These are phyloP conservation scores for Nyctibius bracteatus DNA, from an alignment of 2,113 vertebrate species.

Conservation along the genomic window DNA sequence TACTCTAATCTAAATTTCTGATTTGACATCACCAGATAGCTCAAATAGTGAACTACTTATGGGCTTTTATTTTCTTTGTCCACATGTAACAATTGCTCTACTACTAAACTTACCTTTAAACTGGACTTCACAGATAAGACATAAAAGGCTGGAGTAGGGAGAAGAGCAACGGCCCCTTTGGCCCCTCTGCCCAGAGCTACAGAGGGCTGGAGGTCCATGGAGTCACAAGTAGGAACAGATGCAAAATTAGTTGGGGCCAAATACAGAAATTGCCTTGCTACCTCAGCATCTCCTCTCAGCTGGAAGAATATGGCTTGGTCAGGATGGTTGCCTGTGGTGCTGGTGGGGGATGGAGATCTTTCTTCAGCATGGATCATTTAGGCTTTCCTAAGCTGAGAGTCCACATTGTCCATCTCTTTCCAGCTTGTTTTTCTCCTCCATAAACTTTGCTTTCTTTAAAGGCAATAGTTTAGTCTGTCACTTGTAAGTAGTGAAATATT, in stretches of 20 bases:
- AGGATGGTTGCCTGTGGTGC: not conserved
- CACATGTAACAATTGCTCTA: not conserved
- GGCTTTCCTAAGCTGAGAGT: not conserved
- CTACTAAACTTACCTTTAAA: not conserved
- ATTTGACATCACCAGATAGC: not conserved
- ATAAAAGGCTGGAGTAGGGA: not conserved
- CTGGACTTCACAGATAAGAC: not conserved
- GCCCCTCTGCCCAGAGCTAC: not conserved
- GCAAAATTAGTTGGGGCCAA: not conserved
- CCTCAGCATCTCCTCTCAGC: not conserved
- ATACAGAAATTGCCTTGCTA: not conserved
- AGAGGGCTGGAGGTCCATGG: not conserved
- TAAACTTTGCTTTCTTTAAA: not conserved
- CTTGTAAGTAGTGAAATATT: not conserved
- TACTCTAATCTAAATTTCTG: not conserved
- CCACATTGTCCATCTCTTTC: not conserved
- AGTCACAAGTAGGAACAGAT: not conserved
- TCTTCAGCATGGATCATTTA: not conserved
- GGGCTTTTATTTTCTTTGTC: not conserved
- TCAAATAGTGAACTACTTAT: not conserved
- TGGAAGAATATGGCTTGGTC: not conserved
- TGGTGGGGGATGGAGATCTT: not conserved
- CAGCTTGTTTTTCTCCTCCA: not conserved
- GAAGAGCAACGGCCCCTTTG: not conserved
- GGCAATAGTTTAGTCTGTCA: not conserved